Evolutionary conservation across 2,888 invertebrate genomes (phyloP).

Genomic region (Cataglyphis albicans): DNA sequence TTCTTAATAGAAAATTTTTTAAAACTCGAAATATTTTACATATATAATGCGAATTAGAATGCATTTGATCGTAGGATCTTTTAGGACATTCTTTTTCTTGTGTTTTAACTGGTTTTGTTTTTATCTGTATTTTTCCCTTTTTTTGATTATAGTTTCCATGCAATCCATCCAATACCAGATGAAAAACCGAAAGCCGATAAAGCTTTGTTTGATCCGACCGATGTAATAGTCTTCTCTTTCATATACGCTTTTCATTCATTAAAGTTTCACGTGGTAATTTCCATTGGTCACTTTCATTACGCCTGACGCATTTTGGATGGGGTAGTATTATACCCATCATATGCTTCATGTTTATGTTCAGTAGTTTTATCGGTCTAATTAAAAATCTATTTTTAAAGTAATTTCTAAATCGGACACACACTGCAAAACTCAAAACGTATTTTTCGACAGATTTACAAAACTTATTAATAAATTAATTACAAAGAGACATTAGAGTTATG

Average conservation of each 20-base stretch:
- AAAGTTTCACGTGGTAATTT: slow-evolving; percentile 30
- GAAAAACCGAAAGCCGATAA: neutral
- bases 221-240: neutral
- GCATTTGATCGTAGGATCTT: neutral
- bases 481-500: neutral
- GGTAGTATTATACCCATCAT: neutral
- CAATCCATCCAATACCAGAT: neutral
- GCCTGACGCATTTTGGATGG: neutral
- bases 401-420: neutral
- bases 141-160: neutral
- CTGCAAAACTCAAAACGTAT: too few relatives aligned
- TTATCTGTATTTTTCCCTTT: neutral
- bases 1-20: slow-evolving; percentile 9
- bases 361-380: slow-evolving; percentile 13
- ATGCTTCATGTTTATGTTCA: neutral
- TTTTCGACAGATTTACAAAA: neutral
- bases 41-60: neutral
- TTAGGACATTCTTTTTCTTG: neutral
- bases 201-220: slow-evolving; percentile 11
- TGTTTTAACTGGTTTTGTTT: neutral
- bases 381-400: neutral
- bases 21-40: neutral
- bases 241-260: slow-evolving; percentile 14
- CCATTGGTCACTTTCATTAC: slow-evolving; percentile 35
- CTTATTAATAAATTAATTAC: neutral